Base-by-base conservation (phyloP, 2,888 invertebrate species). In the Antheraea assamensis region DNA sequence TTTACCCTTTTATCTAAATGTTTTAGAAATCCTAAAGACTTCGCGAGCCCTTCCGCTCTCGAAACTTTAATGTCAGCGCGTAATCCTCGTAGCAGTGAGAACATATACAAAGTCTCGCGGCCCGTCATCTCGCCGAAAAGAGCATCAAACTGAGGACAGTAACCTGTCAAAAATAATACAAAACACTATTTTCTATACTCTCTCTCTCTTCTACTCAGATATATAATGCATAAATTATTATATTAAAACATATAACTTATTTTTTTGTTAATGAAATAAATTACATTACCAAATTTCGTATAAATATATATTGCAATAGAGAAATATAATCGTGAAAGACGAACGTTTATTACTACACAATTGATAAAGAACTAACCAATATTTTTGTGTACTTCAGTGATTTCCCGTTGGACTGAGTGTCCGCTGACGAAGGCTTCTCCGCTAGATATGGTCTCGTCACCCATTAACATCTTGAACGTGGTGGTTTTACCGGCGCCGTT, bases 401-500 rank as follows among this genome's bases (percentile, higher is more conserved):
- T 94, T 61, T 96, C 85, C 1, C 80, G 90, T 77, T 95, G 90
- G 30, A 96, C 88, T 7, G 92, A 95, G 73, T 94, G 83, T 10
- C 96, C 96, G 78, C 95, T 93, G 19, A 98, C 95, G 89, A 95
- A 97, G 0, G 96, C 97, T 72, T 96, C 95, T 0, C 98, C 98
- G 72, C 94, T 95, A 0, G 96, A 96, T 19, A 97, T 95, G 7
- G 90, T 88, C 82, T 96, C 97, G 85, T 98, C 98, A 0, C 98
- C 98, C 71, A 98, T 98, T 82, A 98, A 92, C 97, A 98, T 98
- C 91, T 97, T 97, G 87, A 99, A 99, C 0, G 98, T 98, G 0
- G 97, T 96, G 0, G 98, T 98, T 89, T 98, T 98, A 0, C 98
- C 98, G 3, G 98, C 98, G 17, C 98, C 98, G 87, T 98, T 98